Base-by-base conservation (phyloP, 92 coral and sea anemone species). In the Scolanthus callimorphus region DNA sequence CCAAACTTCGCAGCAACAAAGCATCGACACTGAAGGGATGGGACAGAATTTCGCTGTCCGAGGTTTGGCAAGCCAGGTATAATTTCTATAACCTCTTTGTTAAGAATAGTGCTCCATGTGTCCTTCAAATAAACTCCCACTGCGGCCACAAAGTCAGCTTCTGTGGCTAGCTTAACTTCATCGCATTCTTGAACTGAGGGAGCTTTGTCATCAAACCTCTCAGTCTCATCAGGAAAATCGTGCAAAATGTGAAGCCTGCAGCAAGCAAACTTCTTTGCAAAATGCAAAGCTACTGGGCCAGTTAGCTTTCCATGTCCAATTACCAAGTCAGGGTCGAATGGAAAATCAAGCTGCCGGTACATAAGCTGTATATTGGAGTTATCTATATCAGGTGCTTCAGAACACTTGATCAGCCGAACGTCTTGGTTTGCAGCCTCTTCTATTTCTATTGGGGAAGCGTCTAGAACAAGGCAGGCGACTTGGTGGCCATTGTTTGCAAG, bases 41-140 rank as follows among this genome's bases (percentile, higher is more conserved):
- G 31, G 8, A 83, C 66, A 10, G 45, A 4, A 20, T 83, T 83
- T 29, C 90, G 45, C 13, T 65, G 45, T 4, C 46, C 45, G 11
- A 71, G 72, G 0, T 65, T 62, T 29, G 90, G 80, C 29, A 83
- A 21, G 0, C 90, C 90, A 12, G 90, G 90, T n/a, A 83, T 66
- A 20, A 83, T 57, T 34, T 65, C 66, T 0, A 77, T 52, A 2
- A 83, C 70, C 38, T 71, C 65, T 13, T 79, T 70, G 25, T 83
- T 83, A 2, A 83, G 57, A 6, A 76, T n/a, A 27, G 44, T 29
- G 10, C 56, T 59, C 90, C 90, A 83, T 60, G 65, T 74, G 21
- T 83, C 84, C 27, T 47, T 65, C 23, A 83, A 44, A 31, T 69
- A 73, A 3, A 81, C 60, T 6, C 90, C 90, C 29, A 83, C 13